Percentiles rank a stretch among this genome's conserved stretches.
phyloP scores from a whole-genome alignment of 2,888 invertebrate species.

The Strigamia transsilvanica region DNA sequence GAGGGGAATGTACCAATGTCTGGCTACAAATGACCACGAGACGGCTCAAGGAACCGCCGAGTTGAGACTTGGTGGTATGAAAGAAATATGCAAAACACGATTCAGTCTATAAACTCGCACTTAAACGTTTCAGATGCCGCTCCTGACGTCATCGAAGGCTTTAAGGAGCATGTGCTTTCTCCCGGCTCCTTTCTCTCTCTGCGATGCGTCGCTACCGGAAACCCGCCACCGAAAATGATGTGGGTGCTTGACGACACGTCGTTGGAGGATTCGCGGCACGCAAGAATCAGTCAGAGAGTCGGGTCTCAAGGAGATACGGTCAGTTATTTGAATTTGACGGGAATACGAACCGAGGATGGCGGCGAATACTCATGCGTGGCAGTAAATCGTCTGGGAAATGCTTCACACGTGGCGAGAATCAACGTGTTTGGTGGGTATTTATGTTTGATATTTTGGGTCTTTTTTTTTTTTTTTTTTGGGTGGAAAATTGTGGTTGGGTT shows the following conservation, averaged over 20 bases:
- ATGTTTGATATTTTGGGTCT: background rate
- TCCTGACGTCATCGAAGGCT: conserved; percentile 60
- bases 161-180: conserved; percentile 54
- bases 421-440: conserved; percentile 54
- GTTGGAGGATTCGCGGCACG: conserved; percentile 58
- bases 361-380: conserved; percentile 56
- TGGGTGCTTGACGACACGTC: conserved; percentile 60
- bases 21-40: conserved; percentile 82
- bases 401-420: conserved; percentile 55
- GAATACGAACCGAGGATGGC: conserved; percentile 58
- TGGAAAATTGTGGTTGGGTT: too few relatives aligned
- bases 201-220: conserved; percentile 56
- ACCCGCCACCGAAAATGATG: conserved; percentile 56
- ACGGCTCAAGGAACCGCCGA: conserved; percentile 84
- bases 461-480: background rate
- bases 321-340: conserved; percentile 59
- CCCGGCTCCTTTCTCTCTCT: conserved; percentile 55
- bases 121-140: conserved; percentile 60
- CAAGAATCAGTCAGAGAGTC: conserved; percentile 55
- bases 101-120: background rate
- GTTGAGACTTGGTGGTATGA: conserved; percentile 79
- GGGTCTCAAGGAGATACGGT: conserved; percentile 60
- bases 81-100: background rate
- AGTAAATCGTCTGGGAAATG: conserved; percentile 54
- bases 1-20: conserved; percentile 49